Evolutionary conservation across 2,113 vertebrate species (phyloP).

Genomic region (Lepus europaeus): DNA sequence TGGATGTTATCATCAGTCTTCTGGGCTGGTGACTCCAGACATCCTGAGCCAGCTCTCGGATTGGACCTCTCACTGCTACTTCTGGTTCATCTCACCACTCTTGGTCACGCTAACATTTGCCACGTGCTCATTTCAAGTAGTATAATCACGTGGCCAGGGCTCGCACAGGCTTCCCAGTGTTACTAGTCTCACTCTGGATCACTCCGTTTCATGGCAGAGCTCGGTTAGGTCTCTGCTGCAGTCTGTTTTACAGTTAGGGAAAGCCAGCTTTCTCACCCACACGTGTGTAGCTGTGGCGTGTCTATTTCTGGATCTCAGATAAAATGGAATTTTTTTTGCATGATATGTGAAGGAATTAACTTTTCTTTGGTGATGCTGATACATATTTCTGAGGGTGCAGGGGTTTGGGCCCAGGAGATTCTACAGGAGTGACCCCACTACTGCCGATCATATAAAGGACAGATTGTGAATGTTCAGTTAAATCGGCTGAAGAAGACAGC

Average conservation of each 20-base stretch:
- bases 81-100: background rate
- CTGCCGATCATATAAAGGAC: background rate
- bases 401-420: background rate
- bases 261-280: constrained; percentile 52
- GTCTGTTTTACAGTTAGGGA: constrained; percentile 31
- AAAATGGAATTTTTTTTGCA: background rate
- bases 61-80: background rate
- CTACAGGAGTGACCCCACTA: background rate
- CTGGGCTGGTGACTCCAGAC: background rate
- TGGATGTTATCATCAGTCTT: background rate
- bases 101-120: background rate
- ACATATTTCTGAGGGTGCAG: background rate
- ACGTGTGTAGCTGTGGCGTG: constrained; percentile 38
- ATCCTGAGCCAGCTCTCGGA: background rate
- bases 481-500: background rate
- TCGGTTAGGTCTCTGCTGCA: background rate
- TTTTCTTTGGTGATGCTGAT: background rate
- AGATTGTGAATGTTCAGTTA: constrained; percentile 13
- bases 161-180: background rate
- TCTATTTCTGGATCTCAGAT: constrained; percentile 71
- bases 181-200: constrained; percentile 48
- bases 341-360: background rate
- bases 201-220: constrained; percentile 26
- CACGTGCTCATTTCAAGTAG: background rate
- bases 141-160: background rate